phyloP scores from a whole-genome alignment of 2,113 vertebrate genomes.

The Calidris pygmaea region DNA sequence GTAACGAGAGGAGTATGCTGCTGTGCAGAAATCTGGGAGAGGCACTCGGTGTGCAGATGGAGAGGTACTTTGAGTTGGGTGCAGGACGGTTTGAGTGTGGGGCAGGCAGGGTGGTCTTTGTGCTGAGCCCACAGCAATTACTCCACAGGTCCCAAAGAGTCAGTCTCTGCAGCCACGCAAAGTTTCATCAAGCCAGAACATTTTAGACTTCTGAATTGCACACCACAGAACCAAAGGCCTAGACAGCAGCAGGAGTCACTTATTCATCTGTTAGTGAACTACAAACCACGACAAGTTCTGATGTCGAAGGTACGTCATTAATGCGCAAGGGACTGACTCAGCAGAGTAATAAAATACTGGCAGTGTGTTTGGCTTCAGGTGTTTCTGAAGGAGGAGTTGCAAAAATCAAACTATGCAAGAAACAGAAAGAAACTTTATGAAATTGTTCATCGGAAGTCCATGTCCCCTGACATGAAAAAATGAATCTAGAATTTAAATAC shows the following conservation, averaged over 20 bases:
- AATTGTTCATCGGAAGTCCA: background rate
- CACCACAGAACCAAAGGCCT: background rate
- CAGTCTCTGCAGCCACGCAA: background rate
- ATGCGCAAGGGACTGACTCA: background rate
- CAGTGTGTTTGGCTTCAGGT: background rate
- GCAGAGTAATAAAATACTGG: background rate
- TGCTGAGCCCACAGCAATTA: background rate
- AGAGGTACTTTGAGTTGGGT: background rate
- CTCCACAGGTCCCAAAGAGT: background rate
- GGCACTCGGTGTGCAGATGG: background rate
- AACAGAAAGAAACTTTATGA: background rate
- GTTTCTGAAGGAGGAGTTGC: background rate
- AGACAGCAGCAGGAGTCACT: background rate
- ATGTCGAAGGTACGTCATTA: background rate
- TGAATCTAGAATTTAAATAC: background rate
- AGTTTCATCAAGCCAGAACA: background rate
- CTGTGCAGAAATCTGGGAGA: background rate
- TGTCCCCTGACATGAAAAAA: background rate
- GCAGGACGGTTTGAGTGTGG: background rate
- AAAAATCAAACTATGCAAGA: background rate
- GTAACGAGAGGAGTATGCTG: background rate
- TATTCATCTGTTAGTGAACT: background rate
- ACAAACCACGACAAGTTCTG: background rate
- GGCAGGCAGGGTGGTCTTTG: background rate
- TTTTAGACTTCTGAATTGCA: background rate